phyloP scores from a whole-genome alignment of 2,888 invertebrate genomes.

The Hyalella azteca region DNA sequence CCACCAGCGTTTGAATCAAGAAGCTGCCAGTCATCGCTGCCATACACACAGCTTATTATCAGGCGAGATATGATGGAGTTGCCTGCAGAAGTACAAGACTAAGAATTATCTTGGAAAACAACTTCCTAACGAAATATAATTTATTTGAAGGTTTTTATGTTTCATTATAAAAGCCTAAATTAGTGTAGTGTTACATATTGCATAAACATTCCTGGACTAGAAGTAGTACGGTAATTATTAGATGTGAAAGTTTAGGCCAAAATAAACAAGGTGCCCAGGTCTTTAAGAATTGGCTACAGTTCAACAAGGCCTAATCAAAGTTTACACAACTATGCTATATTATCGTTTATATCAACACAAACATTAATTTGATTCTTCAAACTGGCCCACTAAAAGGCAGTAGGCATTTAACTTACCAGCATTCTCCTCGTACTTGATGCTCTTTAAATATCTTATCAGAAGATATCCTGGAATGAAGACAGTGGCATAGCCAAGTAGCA shows the following conservation, averaged over 20 bases:
- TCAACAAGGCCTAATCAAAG: not conserved
- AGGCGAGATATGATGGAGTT: constrained; percentile 35
- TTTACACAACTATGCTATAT: not conserved
- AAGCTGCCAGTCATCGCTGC: constrained; percentile 45
- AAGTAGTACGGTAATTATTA: not conserved
- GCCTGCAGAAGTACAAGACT: not conserved
- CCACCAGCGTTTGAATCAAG: constrained; percentile 36
- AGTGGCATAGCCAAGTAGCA: constrained; percentile 87
- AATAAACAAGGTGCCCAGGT: not conserved
- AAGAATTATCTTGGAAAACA: not conserved
- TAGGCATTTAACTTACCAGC: constrained; percentile 67
- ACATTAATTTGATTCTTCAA: not conserved
- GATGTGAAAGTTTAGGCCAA: not conserved
- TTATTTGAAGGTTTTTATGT: not conserved
- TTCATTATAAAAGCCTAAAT: not conserved
- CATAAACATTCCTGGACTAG: not conserved
- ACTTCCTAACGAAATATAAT: not conserved
- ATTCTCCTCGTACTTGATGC: constrained; percentile 75
- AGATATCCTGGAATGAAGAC: constrained; percentile 84
- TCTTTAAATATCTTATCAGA: constrained; percentile 79
- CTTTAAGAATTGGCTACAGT: not conserved
- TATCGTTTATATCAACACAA: not conserved
- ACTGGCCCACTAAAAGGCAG: not conserved
- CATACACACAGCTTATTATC: constrained; percentile 51
- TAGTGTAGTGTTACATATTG: not conserved